Base-by-base conservation (phyloP, 2,113 vertebrate species). In the Grammomys dolichurus region DNA sequence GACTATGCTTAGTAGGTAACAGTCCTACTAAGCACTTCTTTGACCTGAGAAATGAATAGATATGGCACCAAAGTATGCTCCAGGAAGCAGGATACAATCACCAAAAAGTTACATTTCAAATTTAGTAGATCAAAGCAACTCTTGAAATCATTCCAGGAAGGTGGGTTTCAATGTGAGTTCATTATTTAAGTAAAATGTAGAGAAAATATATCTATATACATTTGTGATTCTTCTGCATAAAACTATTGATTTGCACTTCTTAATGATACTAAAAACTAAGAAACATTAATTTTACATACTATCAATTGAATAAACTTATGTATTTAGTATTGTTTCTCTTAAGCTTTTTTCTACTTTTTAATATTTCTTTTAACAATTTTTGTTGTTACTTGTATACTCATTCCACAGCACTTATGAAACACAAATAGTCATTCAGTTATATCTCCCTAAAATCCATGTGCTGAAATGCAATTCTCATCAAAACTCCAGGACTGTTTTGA, bases 161-260 rank as follows among this genome's bases (percentile, higher is more conserved):
- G 28, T 87, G 8, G 26, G 17, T 40, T 90, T 91, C 56, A 91
- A 80, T 46, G 87, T 90, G 73, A 75, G 22, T 7, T 70, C 76
- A 69, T 73, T 91, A 93, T 89, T 90, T 95, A 84, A 82, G 54
- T 72, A 51, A 87, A 90, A 40, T 87, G 12, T 46, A 89, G 28
- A 93, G 33, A 87, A 75, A 87, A 58, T 56, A 58, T 13, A 6
- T 28, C 43, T 87, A 65, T 24, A n/a, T 90, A 77, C 33, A 63
- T 84, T 87, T 76, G 69, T 93, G 36, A 84, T 60, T 54, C 14
- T 46, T 93, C 88, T 24, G 56, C 28, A 87, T 3, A n/a, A 60
- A 69, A 69, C 56, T 75, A 76, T 89, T 75, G 43, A 54, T 63
- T 56, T 77, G 33, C 2, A 78, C 58, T 95, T 93, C 10, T 40